Conservation (phyloP, 2,888 invertebrate species). For the Parelbella ahira region DNA sequence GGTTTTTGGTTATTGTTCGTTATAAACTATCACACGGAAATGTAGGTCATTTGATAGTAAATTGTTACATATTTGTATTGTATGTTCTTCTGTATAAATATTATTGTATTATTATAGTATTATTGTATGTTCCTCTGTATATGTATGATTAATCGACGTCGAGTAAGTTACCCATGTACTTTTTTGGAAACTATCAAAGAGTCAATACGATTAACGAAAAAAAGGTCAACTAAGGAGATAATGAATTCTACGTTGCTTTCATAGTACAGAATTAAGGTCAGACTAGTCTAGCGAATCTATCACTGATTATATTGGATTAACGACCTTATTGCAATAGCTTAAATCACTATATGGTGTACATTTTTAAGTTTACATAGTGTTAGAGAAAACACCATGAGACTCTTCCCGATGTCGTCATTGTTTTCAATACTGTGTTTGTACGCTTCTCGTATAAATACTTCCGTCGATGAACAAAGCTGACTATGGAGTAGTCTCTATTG, state of each 20-base stretch:
- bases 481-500: too few species aligned
- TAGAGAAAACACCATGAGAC: conserved; percentile 63
- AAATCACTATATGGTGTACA: conserved; percentile 28
- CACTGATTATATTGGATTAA: conserved; percentile 46
- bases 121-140: too few species aligned
- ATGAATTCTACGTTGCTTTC: conserved; percentile 53
- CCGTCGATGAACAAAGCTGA: conserved; percentile 58
- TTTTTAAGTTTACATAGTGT: conserved; percentile 28
- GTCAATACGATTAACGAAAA: conserved; percentile 58
- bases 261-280: conserved; percentile 68
- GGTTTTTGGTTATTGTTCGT: too few species aligned
- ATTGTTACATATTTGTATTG: too few species aligned
- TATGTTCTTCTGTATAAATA: too few species aligned
- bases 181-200: neutral
- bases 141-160: too few species aligned
- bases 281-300: conserved; percentile 66
- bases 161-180: too few species aligned
- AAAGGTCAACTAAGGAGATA: conserved; percentile 56
- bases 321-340: conserved; percentile 26
- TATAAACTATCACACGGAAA: too few species aligned
- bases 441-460: conserved; percentile 69
- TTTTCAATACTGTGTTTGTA: conserved; percentile 60
- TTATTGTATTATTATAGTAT: too few species aligned
- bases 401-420: conserved; percentile 67
- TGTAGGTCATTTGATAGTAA: too few species aligned